Base-by-base conservation (phyloP, 2,888 invertebrate genomes). In the Chymomyza procnemis region DNA sequence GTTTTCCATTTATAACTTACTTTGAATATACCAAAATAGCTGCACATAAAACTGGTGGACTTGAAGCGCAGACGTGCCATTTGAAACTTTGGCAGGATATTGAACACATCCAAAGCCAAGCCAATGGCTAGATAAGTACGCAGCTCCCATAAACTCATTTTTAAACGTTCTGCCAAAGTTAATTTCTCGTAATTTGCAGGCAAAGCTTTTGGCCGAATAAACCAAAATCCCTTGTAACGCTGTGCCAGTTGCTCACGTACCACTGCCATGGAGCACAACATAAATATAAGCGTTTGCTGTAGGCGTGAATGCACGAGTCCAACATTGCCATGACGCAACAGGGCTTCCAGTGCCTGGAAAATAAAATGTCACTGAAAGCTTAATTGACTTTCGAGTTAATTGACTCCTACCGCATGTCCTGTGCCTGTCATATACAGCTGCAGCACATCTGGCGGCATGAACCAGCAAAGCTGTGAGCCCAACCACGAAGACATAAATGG, bases 231-330 rank as follows among this genome's bases (percentile, higher is more conserved):
- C 0, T 58, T 61, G 34, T 73, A 78, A 0, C 21, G 48, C 4
- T 16, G 1, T 0, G 18, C 14, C 46, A 69, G 70, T 12, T 84
- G 86, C 1, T 64, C 56, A 0, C 70, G 67, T 59, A 82, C 22
- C 8, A 83, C 73, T 8, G 66, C 50, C 16, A 75, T 5, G 0
- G 86, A 85, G 47, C 74, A 71, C 9, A 75, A 1, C 82, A 82
- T 82, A 16, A 85, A 85, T 0, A 85, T 19, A 3, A 83, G 26
- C 0, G 86, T 85, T 54, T 80, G 84, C 4, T 60, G 58, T 3
- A 41, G 5, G 3, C 58, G 71, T 0, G 84, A 82, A 14, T 66
- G 69, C 16, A 84, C 74, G 56, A 85, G 16, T 0, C 68, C 12
- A 18, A 69, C 6, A 55, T 77, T 19, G 26, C 64, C 47, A 22